phyloP scores from a whole-genome alignment of 2,888 invertebrate genomes.

The Epistrophe eligans region DNA sequence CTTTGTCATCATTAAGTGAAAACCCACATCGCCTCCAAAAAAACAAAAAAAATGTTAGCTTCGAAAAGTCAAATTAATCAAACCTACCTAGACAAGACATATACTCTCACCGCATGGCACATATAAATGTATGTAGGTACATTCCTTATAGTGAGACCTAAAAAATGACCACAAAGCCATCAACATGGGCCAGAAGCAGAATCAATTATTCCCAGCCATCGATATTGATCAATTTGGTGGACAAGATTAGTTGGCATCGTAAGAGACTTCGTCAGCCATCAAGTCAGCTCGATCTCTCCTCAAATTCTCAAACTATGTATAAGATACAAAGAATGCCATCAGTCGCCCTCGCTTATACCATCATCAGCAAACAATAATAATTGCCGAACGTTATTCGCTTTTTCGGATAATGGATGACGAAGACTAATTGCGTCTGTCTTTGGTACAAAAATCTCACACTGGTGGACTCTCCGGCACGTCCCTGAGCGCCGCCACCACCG shows the following conservation, averaged over 20 bases:
- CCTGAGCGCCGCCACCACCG: constrained; percentile 50
- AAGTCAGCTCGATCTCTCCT: background rate
- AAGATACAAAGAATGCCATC: background rate
- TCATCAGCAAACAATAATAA: constrained; percentile 48
- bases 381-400: constrained; percentile 69
- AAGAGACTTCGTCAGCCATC: constrained; percentile 10
- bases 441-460: constrained; percentile 74
- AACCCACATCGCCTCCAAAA: constrained; percentile 56
- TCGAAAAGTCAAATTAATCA: constrained; percentile 70
- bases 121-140: too few species aligned
- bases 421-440: constrained; percentile 75
- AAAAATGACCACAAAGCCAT: constrained; percentile 50
- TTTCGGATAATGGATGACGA: constrained; percentile 74
- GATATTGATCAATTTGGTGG: constrained; percentile 73
- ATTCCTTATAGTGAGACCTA: background rate
- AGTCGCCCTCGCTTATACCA: constrained; percentile 48
- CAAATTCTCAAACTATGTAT: background rate
- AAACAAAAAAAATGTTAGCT: constrained; percentile 23
- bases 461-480: constrained; percentile 70
- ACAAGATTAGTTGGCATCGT: constrained; percentile 29
- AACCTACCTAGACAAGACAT: constrained; percentile 14
- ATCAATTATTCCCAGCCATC: constrained; percentile 72
- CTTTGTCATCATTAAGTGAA: constrained; percentile 69
- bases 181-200: constrained; percentile 72
- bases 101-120: background rate